Base-by-base conservation (phyloP, 2,888 invertebrate species). In the Ophioninae sp. region DNA sequence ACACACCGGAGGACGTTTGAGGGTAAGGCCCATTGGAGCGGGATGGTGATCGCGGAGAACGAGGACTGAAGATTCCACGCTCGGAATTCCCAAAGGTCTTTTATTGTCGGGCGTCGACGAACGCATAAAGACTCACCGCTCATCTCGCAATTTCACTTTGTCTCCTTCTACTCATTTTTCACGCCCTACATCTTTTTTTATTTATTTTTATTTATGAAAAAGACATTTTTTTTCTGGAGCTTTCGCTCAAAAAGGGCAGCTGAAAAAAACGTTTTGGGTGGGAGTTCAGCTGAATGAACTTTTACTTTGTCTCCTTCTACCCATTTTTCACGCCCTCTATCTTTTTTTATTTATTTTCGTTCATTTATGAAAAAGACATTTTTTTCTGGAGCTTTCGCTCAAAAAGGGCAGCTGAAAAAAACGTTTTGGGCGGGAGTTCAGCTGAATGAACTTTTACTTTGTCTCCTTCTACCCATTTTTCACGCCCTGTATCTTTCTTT, bases 81-180 rank as follows among this genome's bases (percentile, higher is more conserved):
- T 59, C 77, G 83, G 81, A 79, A 84, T 84, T 84, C 78, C 81
- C 51, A 51, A 75, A 81, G 83, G 65, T 79, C 78, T 81, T 84
- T 84, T 84, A 81, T 84, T 72, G 74, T 81, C 78, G 83, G 83
- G 78, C 83, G 78, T 84, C 83, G 79, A 81, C 81, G 81, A 81
- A 84, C 83, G 81, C 78, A 78, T 79, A 84, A 81, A 81, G 75
- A 81, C 58, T 74, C 44, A 58, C 20, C 61, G 44, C 23, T 61
- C 17, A 41, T 68, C 56, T 68, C 13, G 73, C 75, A n/a, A 30
- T 58, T 65, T 75, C 13, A 37, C 13, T 61, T 13, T 51, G 13
- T 37, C 51, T 67, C 71, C 51, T 61, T 71, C 30, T 13, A 22
- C 20, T 8, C 58, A 30, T 64, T 65, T n/a, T 13, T 56, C 58